Conservation (phyloP, 2,888 invertebrate species). For the Osmoderma eremita region DNA sequence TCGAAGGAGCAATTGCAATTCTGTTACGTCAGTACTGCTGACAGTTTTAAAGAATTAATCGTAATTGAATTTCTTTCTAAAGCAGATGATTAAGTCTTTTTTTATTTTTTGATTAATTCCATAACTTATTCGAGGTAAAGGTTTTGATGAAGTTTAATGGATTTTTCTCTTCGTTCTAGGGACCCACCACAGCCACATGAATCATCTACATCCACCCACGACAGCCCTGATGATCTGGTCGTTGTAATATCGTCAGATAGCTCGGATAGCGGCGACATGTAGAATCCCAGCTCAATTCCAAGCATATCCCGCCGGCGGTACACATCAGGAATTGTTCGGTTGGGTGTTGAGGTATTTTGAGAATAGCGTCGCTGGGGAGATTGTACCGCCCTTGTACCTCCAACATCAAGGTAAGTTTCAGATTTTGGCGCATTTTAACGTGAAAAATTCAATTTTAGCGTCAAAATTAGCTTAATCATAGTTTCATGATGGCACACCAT, state of each 20-base stretch:
- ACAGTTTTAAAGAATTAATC: too few relatives aligned
- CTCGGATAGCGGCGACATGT: too few relatives aligned
- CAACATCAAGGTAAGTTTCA: slow-evolving; percentile 84
- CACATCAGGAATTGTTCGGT: slow-evolving; percentile 86
- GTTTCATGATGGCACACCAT: too few relatives aligned
- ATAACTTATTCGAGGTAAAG: neutral
- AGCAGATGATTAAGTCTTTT: too few relatives aligned
- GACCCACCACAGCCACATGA: slow-evolving; percentile 55
- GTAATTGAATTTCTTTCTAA: too few relatives aligned
- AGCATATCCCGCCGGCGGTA: slow-evolving; percentile 83
- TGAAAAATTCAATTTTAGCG: too few relatives aligned
- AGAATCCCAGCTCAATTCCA: slow-evolving; percentile 80
- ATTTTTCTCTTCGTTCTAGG: slow-evolving; percentile 51
- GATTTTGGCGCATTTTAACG: too few relatives aligned
- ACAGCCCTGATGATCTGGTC: too few relatives aligned
- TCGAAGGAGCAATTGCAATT: neutral
- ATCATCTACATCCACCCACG: too few relatives aligned
- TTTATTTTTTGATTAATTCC: too few relatives aligned
- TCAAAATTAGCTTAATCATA: too few relatives aligned
- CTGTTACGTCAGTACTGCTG: neutral
- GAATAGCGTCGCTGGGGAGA: slow-evolving; percentile 72
- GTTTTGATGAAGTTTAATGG: slow-evolving; percentile 1
- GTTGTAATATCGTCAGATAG: too few relatives aligned
- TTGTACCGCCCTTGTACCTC: slow-evolving; percentile 86
- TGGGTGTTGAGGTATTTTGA: slow-evolving; percentile 88